Base-by-base conservation (phyloP, 2,797 vertebrate genomes). In the Amblyopsis hoosieri region DNA sequence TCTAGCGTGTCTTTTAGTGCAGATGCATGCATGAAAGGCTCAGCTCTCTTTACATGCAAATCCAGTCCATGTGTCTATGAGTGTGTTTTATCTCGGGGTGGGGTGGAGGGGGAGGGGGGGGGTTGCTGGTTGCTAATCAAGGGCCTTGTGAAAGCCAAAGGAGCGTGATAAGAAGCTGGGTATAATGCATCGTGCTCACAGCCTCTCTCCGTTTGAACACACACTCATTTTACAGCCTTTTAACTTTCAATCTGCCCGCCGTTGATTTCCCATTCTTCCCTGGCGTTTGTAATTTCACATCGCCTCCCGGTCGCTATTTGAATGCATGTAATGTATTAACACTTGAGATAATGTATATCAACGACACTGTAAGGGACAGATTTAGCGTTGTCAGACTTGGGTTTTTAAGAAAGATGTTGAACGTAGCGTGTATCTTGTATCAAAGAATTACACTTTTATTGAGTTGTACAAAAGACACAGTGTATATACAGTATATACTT, bases 51-150 rank as follows among this genome's bases (percentile, higher is more conserved):
- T 75, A 79, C 78, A 89, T 85, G 84, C 75, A 85, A 87, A 90
- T 85, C 81, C 74, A 79, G 71, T 73, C 51, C 23, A 53, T 67
- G 73, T 73, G 71, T 73, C 69, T 78, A 52, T 64, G 71, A 78
- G 78, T 76, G 79, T 74, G 75, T 85, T 85, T 90, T 88, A 89
- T 90, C 84, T 88, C 59, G 15, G 1, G 14, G 19, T 7, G 12
- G n/a, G 47, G 47, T 11, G 4, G 47, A 12, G 3, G 1, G 47
- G 47, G 1, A 12, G 47, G 12, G 3, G 29, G 31, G 72, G 74
- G 79, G 80, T 75, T 83, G 71, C 84, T 87, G 73, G 90, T 91
- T 88, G 84, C 85, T 91, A 87, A 91, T 90, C 87, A 89, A 90
- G 85, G 76, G 86, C 80, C 85, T 87, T 82, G 82, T 87, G 80